Conservation (phyloP, 2,888 invertebrate species). For the Ariolimax columbianus region DNA sequence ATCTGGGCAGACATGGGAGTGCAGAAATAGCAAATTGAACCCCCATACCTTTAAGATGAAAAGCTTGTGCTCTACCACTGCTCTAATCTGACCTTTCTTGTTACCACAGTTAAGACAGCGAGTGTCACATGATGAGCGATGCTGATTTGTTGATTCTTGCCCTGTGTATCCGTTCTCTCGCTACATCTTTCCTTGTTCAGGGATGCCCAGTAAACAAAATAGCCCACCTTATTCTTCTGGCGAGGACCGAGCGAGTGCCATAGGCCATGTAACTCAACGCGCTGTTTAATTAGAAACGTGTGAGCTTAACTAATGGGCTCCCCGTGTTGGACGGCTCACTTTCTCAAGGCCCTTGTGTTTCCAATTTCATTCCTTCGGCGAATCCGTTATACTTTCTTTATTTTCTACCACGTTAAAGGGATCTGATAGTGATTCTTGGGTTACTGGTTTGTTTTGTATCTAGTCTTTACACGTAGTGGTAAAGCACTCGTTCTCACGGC, state of each 20-base stretch:
- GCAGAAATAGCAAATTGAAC: too few species aligned
- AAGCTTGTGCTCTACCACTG: too few species aligned
- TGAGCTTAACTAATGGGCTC: background rate
- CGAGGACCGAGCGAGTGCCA: slow-evolving; percentile 1
- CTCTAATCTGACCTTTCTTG: too few species aligned
- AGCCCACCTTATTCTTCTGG: background rate
- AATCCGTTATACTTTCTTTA: background rate
- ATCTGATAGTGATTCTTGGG: background rate
- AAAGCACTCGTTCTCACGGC: too few species aligned
- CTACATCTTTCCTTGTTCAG: background rate
- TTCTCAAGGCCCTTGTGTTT: background rate
- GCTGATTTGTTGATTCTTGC: too few species aligned
- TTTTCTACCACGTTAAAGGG: background rate
- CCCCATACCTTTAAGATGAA: too few species aligned
- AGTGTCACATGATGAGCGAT: too few species aligned
- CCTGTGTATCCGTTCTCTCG: background rate
- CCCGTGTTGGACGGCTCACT: slow-evolving; percentile 6
- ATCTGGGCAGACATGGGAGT: too few species aligned
- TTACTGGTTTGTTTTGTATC: background rate
- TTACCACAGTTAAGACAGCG: too few species aligned
- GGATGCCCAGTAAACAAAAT: background rate
- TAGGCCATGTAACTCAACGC: slow-evolving; percentile 11
- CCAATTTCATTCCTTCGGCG: background rate
- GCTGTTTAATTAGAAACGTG: slow-evolving; percentile 19
- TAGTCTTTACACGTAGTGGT: background rate